A percentile compares a stretch with the other conserved stretches of the same genome.
These are phyloP conservation scores for Semicossyphus pulcher DNA, from an alignment of 2,113 vertebrate species.

Conservation along the genomic window DNA sequence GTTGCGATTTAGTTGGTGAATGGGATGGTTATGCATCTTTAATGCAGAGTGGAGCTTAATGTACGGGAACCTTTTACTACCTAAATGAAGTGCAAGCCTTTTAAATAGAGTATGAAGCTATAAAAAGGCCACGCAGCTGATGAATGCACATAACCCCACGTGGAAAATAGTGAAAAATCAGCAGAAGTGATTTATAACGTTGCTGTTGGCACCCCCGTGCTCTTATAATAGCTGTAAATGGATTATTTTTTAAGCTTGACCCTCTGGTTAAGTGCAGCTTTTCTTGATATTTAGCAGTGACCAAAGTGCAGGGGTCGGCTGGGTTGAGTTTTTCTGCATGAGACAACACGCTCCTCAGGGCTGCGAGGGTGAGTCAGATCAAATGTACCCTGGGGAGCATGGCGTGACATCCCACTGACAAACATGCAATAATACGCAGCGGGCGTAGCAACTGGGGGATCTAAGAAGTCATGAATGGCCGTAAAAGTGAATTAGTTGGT, in stretches of 20 bases:
- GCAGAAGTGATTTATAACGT: slow-evolving; percentile 11
- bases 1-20: slow-evolving; percentile 44
- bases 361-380: slow-evolving; percentile 73
- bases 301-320: slow-evolving; percentile 21
- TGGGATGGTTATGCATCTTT: slow-evolving; percentile 47
- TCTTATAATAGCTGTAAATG: slow-evolving; percentile 15
- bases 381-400: slow-evolving; percentile 60
- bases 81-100: slow-evolving; percentile 24
- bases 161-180: slow-evolving; percentile 27
- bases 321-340: slow-evolving; percentile 42
- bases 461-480: slow-evolving; percentile 52
- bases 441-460: slow-evolving; percentile 33
- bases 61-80: slow-evolving; percentile 37
- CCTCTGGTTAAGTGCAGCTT: slow-evolving; percentile 18
- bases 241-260: slow-evolving; percentile 40
- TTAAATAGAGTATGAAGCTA: slow-evolving; percentile 49
- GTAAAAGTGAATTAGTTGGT: slow-evolving; percentile 60
- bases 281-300: slow-evolving; percentile 44
- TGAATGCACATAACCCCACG: slow-evolving; percentile 15
- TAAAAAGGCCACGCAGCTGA: slow-evolving; percentile 26
- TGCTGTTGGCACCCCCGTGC: neutral
- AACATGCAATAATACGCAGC: slow-evolving; percentile 62
- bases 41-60: slow-evolving; percentile 28
- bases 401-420: slow-evolving; percentile 62
- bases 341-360: slow-evolving; percentile 26